Evolutionary conservation across 2,797 vertebrate genomes (phyloP).

Genomic region (Gymnoscopelus microlampas): DNA sequence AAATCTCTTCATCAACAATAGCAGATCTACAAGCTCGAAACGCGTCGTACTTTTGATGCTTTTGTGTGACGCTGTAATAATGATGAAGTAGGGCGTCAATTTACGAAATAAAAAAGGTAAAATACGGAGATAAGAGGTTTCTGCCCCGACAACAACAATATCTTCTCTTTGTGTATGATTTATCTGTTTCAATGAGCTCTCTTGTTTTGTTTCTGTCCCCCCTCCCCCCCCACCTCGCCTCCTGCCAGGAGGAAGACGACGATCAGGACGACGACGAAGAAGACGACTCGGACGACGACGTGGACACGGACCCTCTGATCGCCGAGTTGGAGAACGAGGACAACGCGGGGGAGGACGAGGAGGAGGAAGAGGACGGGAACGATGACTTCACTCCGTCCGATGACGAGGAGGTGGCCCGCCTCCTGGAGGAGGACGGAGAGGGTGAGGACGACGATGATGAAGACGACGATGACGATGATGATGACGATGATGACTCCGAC

Average conservation of each 20-base stretch:
- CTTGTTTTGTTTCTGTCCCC: no score
- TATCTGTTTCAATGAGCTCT: no score
- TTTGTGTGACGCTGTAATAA: no score
- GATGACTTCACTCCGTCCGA: slow-evolving; percentile 95
- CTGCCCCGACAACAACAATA: no score
- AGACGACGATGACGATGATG: slow-evolving; percentile 87
- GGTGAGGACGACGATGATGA: slow-evolving; percentile 88
- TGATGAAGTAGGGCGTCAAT: no score
- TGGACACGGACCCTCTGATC: slow-evolving; percentile 93
- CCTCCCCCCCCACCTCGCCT: no score
- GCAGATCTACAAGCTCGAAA: no score
- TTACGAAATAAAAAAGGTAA: no score
- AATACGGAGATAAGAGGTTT: no score
- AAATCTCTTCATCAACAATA: no score
- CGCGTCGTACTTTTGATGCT: no score
- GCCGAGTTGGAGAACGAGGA: slow-evolving; percentile 93
- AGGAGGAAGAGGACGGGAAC: slow-evolving; percentile 93
- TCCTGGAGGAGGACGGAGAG: slow-evolving; percentile 91
- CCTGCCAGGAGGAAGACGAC: slow-evolving; percentile 89
- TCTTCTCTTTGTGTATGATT: no score
- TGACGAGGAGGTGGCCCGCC: slow-evolving; percentile 91
- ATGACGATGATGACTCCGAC: slow-evolving; percentile 77
- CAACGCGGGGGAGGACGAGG: slow-evolving; percentile 87
- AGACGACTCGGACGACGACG: slow-evolving; percentile 89
- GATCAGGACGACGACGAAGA: slow-evolving; percentile 95